Evolutionary conservation across 1,140 invertebrate genomes (phyloP).

Genomic region (Diorhabda elongata): DNA sequence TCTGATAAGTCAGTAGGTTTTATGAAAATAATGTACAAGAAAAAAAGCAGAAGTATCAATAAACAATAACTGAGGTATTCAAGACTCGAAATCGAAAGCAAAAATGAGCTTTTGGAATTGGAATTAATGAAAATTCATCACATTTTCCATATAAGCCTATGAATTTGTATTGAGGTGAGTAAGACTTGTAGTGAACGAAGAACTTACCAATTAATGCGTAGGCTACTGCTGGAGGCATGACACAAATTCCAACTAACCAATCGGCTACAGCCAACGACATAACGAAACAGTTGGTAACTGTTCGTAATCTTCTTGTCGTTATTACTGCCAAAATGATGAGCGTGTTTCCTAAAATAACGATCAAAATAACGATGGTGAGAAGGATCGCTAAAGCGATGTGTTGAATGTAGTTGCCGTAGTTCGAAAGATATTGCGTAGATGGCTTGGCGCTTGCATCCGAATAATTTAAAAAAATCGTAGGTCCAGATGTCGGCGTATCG

Average conservation of each 20-base stretch:
- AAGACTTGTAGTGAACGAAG: too few species aligned
- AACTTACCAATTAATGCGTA: constrained; percentile 61
- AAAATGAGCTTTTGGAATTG: too few species aligned
- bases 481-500: constrained; percentile 16
- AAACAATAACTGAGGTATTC: too few species aligned
- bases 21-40: too few species aligned
- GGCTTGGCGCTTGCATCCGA: not conserved
- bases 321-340: constrained; percentile 87
- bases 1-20: too few species aligned
- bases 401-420: constrained; percentile 30
- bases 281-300: constrained; percentile 93
- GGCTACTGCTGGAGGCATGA: constrained; percentile 89
- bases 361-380: constrained; percentile 57
- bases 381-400: constrained; percentile 45
- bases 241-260: constrained; percentile 84
- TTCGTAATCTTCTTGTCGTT: constrained; percentile 83
- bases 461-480: not conserved
- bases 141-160: too few species aligned
- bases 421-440: not conserved
- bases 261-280: constrained; percentile 89
- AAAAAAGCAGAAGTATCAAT: too few species aligned
- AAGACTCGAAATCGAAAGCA: too few species aligned
- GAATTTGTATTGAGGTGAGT: too few species aligned
- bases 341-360: constrained; percentile 77
- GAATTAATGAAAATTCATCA: too few species aligned